Evolutionary conservation across 2,113 vertebrate genomes (phyloP), one percentile per base, ranked within the genome.

Genomic region (Pitta sordida): DNA sequence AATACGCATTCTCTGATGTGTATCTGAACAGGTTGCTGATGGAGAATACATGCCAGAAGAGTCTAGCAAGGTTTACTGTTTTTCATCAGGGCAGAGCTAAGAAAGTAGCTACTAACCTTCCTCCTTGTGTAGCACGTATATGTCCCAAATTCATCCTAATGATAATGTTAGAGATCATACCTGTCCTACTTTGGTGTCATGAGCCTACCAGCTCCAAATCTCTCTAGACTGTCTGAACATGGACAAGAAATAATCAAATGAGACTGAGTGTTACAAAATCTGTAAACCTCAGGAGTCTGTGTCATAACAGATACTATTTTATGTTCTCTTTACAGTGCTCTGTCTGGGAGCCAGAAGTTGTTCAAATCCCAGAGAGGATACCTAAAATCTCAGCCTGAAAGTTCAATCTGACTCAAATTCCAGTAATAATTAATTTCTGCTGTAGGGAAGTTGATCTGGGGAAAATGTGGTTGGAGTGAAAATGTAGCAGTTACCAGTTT

Each of bases 301-400:
- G 71, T 68, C 68, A 59, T 81, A 84, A 60, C 1, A 43, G 48
- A 82, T 43, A 44, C 3, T 84, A 59, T 71, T 89, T 89, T 81
- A 44, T 44, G 52, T 82, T 90, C 44, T 91, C 64, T 73, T 94
- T 81, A 74, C 69, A 67, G 44, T 73, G 53, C 59, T 79, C 37
- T 80, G 10, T 69, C 55, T 75, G 70, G n/a, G 83, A 78, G 75
- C 30, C 6, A 82, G n/a, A 39, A 63, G 27, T 44, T 53, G 26
- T 90, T 91, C 37, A 26, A 39, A 83, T 88, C 79, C 74, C 62
- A 60, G 53, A 84, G 84, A 87, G 32, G 32, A 71, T 59, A 70
- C 79, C 60, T 82, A 17, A 90, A 92, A 90, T 94, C 63, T 92
- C 64, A 86, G 80, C 65, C 79, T 91, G 90, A 77, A 90, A 75